Conservation (phyloP, 2,113 vertebrate genomes). For the Prolemur simus region DNA sequence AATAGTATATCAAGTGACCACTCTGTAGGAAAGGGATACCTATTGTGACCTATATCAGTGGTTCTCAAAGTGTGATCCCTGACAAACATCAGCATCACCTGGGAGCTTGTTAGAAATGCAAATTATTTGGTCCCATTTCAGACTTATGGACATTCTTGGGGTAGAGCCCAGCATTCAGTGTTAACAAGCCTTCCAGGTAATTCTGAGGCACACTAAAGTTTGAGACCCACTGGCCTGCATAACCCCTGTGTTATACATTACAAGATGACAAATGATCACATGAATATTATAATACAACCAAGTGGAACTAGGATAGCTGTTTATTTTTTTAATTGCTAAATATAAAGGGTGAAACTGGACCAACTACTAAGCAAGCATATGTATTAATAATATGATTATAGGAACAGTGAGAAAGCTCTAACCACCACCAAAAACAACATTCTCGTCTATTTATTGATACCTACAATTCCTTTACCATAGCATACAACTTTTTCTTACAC, state of each 20-base stretch:
- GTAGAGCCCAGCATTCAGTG: background rate
- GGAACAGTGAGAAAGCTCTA: background rate
- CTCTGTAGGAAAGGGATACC: background rate
- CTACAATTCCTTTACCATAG: background rate
- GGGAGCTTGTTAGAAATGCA: background rate
- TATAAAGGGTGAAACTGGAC: constrained; percentile 14
- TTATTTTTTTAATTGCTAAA: constrained; percentile 3
- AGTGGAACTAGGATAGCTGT: background rate
- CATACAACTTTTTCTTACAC: background rate
- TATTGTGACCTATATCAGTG: background rate
- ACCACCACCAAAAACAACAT: background rate
- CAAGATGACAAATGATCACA: background rate
- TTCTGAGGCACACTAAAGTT: background rate
- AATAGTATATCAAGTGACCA: background rate
- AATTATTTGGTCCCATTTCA: background rate
- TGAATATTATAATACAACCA: background rate
- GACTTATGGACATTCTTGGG: background rate
- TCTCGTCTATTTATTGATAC: background rate
- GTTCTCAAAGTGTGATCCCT: background rate
- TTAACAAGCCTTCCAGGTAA: background rate
- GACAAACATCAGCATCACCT: background rate
- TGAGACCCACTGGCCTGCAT: background rate
- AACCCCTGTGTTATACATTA: background rate
- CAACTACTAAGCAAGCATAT: background rate
- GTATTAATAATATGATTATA: background rate